These are phyloP conservation scores for Cydia amplana DNA, from an alignment of 1,140 invertebrate species.

Conservation along the genomic window DNA sequence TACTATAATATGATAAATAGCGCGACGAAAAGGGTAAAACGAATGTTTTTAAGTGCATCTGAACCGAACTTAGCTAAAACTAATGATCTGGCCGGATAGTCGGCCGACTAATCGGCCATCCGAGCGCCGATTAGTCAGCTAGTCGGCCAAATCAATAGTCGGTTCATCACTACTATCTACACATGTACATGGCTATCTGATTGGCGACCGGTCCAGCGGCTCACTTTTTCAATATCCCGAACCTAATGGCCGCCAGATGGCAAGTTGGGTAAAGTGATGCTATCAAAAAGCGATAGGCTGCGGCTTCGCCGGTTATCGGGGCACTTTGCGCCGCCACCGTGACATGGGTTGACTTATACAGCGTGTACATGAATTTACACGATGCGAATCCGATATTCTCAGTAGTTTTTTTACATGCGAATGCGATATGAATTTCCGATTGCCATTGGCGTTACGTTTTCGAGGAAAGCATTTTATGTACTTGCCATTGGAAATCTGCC, in stretches of 20 bases:
- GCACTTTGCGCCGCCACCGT: constrained; percentile 69
- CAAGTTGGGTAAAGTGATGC: constrained; percentile 76
- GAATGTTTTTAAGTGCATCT: no score
- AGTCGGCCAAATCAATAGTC: no score
- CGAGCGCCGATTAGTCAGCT: no score
- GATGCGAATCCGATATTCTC: constrained; percentile 39
- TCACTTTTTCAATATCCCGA: constrained; percentile 76
- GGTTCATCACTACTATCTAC: no score
- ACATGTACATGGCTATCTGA: constrained; percentile 35
- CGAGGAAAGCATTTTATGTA: no score
- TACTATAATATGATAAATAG: no score
- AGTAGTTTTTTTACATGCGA: constrained; percentile 7
- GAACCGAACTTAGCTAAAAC: no score
- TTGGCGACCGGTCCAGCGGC: constrained; percentile 52
- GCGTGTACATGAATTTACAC: constrained; percentile 51
- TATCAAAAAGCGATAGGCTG: constrained; percentile 78
- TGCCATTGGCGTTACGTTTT: no score
- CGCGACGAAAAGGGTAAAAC: no score
- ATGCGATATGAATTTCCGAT: background rate
- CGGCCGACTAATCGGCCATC: no score
- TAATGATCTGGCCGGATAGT: no score
- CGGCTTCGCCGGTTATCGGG: constrained; percentile 73
- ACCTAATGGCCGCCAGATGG: constrained; percentile 77
- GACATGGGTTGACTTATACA: constrained; percentile 69
- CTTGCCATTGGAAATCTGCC: no score